A percentile compares a stretch with the other conserved stretches of the same genome.
Evolutionary conservation across 2,113 vertebrate genomes (phyloP).

Genomic region (Coturnix japonica): DNA sequence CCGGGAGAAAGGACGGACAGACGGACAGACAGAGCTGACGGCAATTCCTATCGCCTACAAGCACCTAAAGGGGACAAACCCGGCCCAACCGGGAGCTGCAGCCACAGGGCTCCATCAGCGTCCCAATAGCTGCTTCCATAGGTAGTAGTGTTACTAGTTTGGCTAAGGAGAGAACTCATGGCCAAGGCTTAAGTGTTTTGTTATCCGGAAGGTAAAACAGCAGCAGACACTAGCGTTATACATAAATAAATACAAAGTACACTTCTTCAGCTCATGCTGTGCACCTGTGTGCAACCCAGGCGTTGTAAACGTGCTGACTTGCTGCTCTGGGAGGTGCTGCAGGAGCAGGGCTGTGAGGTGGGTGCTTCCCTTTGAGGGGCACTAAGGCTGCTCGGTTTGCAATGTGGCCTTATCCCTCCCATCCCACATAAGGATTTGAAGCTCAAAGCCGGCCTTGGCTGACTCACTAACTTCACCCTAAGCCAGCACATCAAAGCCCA

Average conservation of each 20-base stretch:
- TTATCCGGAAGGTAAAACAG: background rate
- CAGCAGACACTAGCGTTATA: conserved; percentile 31
- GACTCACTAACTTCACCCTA: background rate
- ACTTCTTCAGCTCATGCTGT: background rate
- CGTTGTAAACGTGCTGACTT: background rate
- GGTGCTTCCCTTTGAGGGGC: background rate
- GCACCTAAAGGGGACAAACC: background rate
- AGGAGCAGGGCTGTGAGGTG: background rate
- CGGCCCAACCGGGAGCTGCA: no score
- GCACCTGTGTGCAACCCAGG: background rate
- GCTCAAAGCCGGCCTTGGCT: fast-evolving
- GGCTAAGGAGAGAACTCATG: background rate
- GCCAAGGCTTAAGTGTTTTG: conserved; percentile 1
- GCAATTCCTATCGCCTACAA: conserved; percentile 22
- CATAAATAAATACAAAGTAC: conserved; percentile 28
- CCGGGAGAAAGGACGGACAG: background rate
- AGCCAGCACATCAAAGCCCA: background rate
- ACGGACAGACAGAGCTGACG: background rate
- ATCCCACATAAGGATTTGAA: background rate
- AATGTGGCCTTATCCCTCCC: background rate
- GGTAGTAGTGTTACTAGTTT: background rate
- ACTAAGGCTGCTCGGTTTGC: no score
- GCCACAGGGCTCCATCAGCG: background rate
- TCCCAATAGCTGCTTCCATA: background rate
- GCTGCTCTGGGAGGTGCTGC: background rate